Base-by-base conservation (phyloP, 2,888 invertebrate species). In the Flabesymbios commensalis region DNA sequence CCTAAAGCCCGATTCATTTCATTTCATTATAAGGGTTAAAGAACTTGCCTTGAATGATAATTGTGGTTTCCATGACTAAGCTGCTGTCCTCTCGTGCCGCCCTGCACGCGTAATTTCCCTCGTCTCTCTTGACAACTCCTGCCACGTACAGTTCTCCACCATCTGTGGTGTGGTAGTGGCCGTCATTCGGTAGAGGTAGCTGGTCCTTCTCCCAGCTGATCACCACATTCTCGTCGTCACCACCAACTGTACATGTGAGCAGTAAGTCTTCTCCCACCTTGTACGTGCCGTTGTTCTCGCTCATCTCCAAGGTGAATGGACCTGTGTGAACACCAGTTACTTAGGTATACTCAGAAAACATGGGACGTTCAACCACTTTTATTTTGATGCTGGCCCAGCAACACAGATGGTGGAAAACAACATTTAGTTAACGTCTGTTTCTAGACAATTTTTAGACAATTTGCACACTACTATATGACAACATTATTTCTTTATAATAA, bases 31-130 rank as follows among this genome's bases (percentile, higher is more conserved):
- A n/a, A n/a, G n/a, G n/a, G n/a, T n/a, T n/a, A n/a, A n/a, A 31
- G 14, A n/a, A 28, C 51, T 49, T 19, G 31, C 51, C 51, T 31
- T 49, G 14, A 26, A 49, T 31, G n/a, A n/a, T n/a, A n/a, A n/a
- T n/a, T n/a, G n/a, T n/a, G n/a, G n/a, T n/a, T n/a, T n/a, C n/a
- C n/a, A n/a, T n/a, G n/a, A n/a, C n/a, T 17, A 45, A n/a, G n/a
- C n/a, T n/a, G n/a, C n/a, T n/a, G n/a, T 42, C 29, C 26, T 19
- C 26, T 31, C 45, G 17, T 43, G 67, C 65, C 1, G 73, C 78
- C 36, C 74, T 71, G 69, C 80, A 80, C 2, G 72, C 68, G 65
- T 78, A 80, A 29, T 71, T 63, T 2, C 79, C 80, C 3, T 73
- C 71, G 56, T 80, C 78, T 19, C 73, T 72, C 28, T 72, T 68